Conservation (phyloP, 2,888 invertebrate species). For the Agriopis marginaria region DNA sequence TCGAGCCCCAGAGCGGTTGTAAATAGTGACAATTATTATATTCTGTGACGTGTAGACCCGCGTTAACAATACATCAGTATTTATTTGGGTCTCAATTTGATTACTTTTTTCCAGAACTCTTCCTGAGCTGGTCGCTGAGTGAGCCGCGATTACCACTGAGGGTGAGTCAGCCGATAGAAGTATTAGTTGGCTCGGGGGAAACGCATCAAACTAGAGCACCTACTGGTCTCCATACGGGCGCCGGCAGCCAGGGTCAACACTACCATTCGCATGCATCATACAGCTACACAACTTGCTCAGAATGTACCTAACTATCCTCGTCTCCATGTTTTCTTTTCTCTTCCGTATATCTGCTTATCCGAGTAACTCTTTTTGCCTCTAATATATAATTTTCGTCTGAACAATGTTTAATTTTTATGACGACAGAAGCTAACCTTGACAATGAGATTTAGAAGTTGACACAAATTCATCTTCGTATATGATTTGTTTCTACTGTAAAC, state of each 20-base stretch:
- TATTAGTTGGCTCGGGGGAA: constrained; percentile 3
- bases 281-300: neutral
- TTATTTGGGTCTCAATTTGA: too few species aligned
- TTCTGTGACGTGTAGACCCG: too few species aligned
- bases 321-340: neutral
- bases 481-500: neutral
- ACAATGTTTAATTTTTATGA: too few species aligned
- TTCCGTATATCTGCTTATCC: neutral
- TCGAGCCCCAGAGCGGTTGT: too few species aligned
- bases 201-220: constrained; percentile 2
- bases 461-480: too few species aligned
- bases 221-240: neutral
- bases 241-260: constrained; percentile 6
- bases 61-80: too few species aligned
- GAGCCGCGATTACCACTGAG: neutral
- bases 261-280: constrained; percentile 12
- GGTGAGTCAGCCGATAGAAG: too few species aligned
- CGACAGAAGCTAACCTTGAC: too few species aligned
- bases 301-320: neutral
- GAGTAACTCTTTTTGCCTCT: too few species aligned
- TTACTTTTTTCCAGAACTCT: neutral
- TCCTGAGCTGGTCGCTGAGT: neutral
- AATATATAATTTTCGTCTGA: too few species aligned
- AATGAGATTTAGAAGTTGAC: too few species aligned
- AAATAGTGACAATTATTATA: too few species aligned